phyloP scores from a whole-genome alignment of 2,888 invertebrate genomes.

The Tipula helvola region DNA sequence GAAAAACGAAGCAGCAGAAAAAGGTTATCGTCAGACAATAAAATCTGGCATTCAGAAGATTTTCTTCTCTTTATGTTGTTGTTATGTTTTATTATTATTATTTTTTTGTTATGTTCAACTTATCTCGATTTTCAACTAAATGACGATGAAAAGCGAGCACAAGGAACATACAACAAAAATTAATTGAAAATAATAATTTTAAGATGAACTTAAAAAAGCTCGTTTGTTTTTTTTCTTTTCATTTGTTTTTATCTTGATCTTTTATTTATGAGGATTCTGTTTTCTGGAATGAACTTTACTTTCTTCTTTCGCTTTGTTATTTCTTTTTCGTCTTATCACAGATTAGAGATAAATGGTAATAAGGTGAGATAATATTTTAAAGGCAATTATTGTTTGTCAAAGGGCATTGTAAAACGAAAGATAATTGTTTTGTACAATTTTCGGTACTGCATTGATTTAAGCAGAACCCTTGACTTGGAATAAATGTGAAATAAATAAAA shows the following conservation, averaged over 20 bases:
- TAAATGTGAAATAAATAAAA: no score
- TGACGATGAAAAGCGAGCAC: neutral
- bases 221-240: neutral
- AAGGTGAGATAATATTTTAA: constrained; percentile 4
- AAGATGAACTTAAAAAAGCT: neutral
- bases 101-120: neutral
- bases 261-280: neutral
- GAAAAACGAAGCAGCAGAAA: neutral
- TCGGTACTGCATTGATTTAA: no score
- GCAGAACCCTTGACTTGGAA: no score
- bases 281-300: neutral
- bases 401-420: neutral
- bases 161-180: neutral
- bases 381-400: neutral
- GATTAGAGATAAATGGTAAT: neutral
- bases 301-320: neutral
- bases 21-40: neutral
- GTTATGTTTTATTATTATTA: neutral
- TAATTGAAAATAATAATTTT: constrained; percentile 4
- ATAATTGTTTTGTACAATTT: no score
- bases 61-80: neutral
- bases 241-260: neutral
- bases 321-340: neutral
- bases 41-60: neutral
- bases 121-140: neutral